These are phyloP conservation scores for Pao palembangensis DNA, from an alignment of 2,113 vertebrate genomes.

Conservation along the genomic window DNA sequence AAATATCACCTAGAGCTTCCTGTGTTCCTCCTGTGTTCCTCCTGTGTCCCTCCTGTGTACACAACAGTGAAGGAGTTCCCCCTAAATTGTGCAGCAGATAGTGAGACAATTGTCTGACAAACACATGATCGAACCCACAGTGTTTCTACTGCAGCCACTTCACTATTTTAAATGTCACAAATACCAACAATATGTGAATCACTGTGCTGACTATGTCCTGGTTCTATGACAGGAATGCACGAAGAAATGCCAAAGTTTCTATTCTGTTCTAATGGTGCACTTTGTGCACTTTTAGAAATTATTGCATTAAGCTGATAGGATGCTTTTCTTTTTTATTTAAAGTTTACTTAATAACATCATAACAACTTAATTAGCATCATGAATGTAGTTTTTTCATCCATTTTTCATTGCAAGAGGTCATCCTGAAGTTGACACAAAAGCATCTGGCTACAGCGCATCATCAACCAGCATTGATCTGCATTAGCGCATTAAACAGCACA, in stretches of 20 bases:
- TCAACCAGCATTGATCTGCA: no score
- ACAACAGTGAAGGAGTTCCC: no score
- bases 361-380: no score
- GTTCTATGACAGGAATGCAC: background rate
- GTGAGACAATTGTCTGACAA: background rate
- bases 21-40: conserved; percentile 30
- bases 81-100: conserved; percentile 1
- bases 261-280: background rate
- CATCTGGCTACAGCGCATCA: no score
- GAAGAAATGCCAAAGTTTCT: background rate
- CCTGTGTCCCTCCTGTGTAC: conserved; percentile 20
- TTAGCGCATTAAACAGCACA: no score
- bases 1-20: conserved; percentile 19
- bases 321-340: no score
- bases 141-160: conserved; percentile 30
- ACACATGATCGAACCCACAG: conserved; percentile 8
- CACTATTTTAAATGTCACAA: conserved; percentile 26
- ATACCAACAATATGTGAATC: background rate
- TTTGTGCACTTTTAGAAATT: background rate
- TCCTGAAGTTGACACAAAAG: no score
- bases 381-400: no score
- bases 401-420: no score
- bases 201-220: background rate
- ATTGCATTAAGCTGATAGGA: no score
- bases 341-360: no score